These are phyloP conservation scores for Rhea americana DNA, from an alignment of 2,113 vertebrate genomes.

Conservation along the genomic window DNA sequence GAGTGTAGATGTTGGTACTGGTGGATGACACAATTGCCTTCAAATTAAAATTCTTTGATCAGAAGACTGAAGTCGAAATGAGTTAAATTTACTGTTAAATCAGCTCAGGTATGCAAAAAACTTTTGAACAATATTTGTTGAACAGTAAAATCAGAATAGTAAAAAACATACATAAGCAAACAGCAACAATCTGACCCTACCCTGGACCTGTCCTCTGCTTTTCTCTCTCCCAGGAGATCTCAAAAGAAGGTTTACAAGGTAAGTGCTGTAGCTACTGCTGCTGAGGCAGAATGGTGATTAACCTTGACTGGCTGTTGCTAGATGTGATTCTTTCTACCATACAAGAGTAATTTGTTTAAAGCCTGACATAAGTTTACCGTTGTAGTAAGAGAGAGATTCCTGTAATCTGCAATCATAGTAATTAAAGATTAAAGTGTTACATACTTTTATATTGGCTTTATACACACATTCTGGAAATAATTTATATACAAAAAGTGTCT, in stretches of 20 bases:
- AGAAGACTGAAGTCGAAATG: not conserved
- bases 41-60: not conserved
- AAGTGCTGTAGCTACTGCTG: not conserved
- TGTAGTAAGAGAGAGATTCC: not conserved
- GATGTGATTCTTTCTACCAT: not conserved
- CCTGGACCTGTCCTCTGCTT: not conserved
- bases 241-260: not conserved
- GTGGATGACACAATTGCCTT: not conserved
- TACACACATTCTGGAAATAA: not conserved
- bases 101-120: not conserved
- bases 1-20: not conserved
- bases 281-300: not conserved
- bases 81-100: not conserved
- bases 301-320: not conserved
- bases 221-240: not conserved
- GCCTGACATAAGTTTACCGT: not conserved
- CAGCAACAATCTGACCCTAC: not conserved
- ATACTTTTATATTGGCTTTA: not conserved
- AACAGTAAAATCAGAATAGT: not conserved
- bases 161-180: not conserved
- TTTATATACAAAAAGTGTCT: not conserved
- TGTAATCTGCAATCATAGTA: not conserved
- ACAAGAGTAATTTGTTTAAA: not conserved
- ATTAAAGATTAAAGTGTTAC: slow-evolving; percentile 28
- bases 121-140: not conserved